phyloP scores from a whole-genome alignment of 2,113 vertebrate species.

The Phalacrocorax aristotelis region DNA sequence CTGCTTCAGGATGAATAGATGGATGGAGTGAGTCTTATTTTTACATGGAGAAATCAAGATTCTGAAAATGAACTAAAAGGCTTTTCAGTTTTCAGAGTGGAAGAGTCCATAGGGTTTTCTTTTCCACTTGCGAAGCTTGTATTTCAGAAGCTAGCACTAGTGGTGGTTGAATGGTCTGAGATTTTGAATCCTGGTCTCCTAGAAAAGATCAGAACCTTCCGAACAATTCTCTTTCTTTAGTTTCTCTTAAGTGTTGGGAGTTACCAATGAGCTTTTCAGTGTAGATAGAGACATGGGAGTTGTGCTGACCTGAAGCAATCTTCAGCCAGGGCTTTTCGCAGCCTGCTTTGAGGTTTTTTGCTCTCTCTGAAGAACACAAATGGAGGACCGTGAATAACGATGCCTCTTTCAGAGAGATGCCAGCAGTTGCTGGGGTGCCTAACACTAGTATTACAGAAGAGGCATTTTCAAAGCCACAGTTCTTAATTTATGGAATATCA shows the following conservation, averaged over 20 bases:
- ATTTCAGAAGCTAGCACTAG: background rate
- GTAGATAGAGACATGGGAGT: background rate
- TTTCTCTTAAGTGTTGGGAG: background rate
- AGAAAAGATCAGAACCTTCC: background rate
- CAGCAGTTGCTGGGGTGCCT: background rate
- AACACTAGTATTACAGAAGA: background rate
- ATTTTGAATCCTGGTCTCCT: background rate
- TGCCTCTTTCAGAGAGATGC: background rate
- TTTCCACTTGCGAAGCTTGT: background rate
- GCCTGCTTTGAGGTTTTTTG: background rate
- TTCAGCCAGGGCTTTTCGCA: background rate
- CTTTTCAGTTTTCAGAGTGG: background rate
- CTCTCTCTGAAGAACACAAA: background rate
- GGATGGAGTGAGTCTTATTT: background rate
- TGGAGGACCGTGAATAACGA: fast-evolving
- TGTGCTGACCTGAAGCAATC: background rate
- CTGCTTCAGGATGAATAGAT: background rate
- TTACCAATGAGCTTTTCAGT: background rate
- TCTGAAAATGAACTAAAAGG: background rate
- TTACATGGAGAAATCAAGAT: background rate
- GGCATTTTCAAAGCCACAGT: background rate
- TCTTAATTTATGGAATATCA: background rate
- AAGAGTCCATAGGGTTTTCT: background rate
- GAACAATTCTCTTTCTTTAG: background rate
- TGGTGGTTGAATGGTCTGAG: background rate